phyloP scores from a whole-genome alignment of 2,797 vertebrate genomes.

The Danio albolineatus region DNA sequence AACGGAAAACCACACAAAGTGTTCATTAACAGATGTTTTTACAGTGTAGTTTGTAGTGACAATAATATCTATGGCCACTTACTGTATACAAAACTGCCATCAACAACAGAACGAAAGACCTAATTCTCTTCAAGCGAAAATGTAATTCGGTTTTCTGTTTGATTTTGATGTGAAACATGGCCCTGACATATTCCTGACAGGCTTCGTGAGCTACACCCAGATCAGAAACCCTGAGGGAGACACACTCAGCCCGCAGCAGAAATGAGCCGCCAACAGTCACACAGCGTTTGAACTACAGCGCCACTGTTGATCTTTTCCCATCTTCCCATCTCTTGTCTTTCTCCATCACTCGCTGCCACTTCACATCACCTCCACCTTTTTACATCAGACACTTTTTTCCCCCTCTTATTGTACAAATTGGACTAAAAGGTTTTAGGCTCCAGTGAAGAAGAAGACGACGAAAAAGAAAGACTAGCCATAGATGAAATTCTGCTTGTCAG shows the following conservation, averaged over 20 bases:
- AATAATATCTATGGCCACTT: background rate
- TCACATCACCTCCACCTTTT: conserved; percentile 56
- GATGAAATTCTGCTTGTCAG: conserved; percentile 50
- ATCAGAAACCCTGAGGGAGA: conserved; percentile 41
- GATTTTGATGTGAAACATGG: background rate
- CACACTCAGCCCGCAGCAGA: conserved; percentile 46
- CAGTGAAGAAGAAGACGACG: conserved; percentile 11
- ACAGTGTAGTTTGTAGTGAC: background rate
- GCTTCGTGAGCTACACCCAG: conserved; percentile 32
- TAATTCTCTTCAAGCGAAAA: conserved; percentile 11
- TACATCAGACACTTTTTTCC: conserved; percentile 47
- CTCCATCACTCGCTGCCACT: conserved; percentile 38
- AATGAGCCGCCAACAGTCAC: conserved; percentile 47
- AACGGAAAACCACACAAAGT: no score
- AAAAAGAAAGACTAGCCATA: conserved; percentile 14
- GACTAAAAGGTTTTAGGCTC: conserved; percentile 59
- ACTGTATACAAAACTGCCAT: background rate
- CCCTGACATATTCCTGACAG: background rate
- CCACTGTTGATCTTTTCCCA: conserved; percentile 15
- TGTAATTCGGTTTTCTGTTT: background rate
- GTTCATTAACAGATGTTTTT: no score
- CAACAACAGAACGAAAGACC: background rate
- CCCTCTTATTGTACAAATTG: conserved; percentile 50
- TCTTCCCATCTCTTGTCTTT: conserved; percentile 11
- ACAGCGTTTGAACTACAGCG: conserved; percentile 51